Evolutionary conservation across 2,113 vertebrate species (phyloP), one percentile per base, ranked within the genome.

Genomic region (Aegotheles bennettii): DNA sequence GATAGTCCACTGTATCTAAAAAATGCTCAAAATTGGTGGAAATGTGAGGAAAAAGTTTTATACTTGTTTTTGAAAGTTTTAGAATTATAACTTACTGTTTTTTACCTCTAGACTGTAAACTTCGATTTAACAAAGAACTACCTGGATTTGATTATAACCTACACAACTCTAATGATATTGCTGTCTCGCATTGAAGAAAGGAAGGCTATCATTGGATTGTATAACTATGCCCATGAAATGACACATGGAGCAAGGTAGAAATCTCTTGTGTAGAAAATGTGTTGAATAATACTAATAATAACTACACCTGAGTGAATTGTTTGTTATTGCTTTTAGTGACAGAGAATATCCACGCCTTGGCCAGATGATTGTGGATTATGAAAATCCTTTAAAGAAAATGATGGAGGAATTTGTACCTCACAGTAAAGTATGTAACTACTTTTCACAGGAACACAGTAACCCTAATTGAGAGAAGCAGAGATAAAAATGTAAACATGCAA

Each of bases 391-490:
- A 96, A 99, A 99, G 98, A 99, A 99, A 98, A 99, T 99, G 99
- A 99, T 99, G 99, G 99, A 99, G 97, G 99, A 99, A 97, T 99
- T 99, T 98, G 99, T 99, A 91, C 99, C 99, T 78, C 99, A 99
- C 74, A 99, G 99, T 97, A 99, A 99, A 98, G 99, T 99, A 97
- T 33, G 94, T 95, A 89, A 91, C 89, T 33, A 9, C 40, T 85
- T 94, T 75, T 94, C 36, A 51, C 16, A 71, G 63, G 47, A 50
- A 59, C 47, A 10, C 15, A 50, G 23, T 87, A 71, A 71, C 31
- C 28, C 71, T 93, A 42, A 9, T 4, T 79, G 86, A 53, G 47
- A 83, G 59, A 84, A 82, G 45, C 16, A 73, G 25, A 61, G 38
- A 60, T n/a, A 2, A 47, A 63, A 36, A 69, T 59, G 13, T 64